Percentiles rank a stretch among this genome's conserved stretches.
These are phyloP conservation scores for Eueides isabella DNA, from an alignment of 1,140 invertebrate species.

Conservation along the genomic window DNA sequence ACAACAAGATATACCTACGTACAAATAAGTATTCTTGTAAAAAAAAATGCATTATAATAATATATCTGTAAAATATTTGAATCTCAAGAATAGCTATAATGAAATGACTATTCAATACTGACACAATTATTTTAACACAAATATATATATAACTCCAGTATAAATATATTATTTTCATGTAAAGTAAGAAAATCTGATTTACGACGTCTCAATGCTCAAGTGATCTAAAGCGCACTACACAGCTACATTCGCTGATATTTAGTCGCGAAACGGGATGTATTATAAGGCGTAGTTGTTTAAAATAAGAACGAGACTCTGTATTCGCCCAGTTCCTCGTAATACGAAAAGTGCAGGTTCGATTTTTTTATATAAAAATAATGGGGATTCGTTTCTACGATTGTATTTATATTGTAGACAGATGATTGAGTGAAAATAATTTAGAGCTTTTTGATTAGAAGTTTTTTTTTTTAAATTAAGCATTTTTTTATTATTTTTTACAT, in stretches of 20 bases:
- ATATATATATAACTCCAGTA: neutral
- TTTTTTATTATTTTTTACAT: neutral
- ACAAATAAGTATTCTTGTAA: no score
- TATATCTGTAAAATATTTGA: no score
- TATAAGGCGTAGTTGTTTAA: slow-evolving; percentile 81
- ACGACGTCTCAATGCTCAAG: slow-evolving; percentile 29
- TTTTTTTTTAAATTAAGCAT: neutral
- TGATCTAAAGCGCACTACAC: slow-evolving; percentile 44
- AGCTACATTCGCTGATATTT: slow-evolving; percentile 81
- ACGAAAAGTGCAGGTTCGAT: slow-evolving; percentile 53
- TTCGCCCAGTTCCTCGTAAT: slow-evolving; percentile 39
- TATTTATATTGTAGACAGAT: neutral
- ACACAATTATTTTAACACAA: neutral
- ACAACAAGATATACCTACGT: no score
- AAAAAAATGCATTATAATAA: no score
- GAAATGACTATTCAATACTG: neutral
- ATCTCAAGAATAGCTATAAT: no score
- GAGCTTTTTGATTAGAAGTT: neutral
- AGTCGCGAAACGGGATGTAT: slow-evolving; percentile 81
- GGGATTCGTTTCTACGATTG: neutral
- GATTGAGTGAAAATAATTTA: no score
- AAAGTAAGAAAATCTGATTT: slow-evolving; percentile 8
- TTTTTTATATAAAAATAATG: slow-evolving; percentile 26
- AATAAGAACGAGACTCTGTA: slow-evolving; percentile 65
- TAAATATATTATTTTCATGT: neutral